These are phyloP conservation scores for Thymelicus sylvestris DNA, from an alignment of 2,888 invertebrate species.

Conservation along the genomic window DNA sequence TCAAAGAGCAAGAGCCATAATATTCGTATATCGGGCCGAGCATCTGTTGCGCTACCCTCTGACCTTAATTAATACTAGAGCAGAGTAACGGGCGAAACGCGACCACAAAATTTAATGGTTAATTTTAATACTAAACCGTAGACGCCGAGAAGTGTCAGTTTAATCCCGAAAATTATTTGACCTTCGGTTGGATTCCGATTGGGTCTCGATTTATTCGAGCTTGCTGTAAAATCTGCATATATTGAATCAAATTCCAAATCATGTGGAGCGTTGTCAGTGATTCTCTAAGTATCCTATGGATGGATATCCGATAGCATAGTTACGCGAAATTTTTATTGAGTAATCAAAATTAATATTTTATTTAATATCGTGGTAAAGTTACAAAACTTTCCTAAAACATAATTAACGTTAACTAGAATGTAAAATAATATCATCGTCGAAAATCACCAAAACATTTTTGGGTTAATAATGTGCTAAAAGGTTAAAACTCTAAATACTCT, in stretches of 20 bases:
- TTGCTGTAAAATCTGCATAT: neutral
- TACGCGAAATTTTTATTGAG: too few relatives aligned
- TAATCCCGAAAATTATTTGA: constrained; percentile 1
- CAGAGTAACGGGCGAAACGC: constrained; percentile 66
- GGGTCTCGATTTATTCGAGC: neutral
- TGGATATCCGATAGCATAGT: too few relatives aligned
- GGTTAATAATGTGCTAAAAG: too few relatives aligned
- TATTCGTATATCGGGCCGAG: constrained; percentile 58
- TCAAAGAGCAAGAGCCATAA: constrained; percentile 47
- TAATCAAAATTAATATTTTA: too few relatives aligned
- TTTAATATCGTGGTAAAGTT: too few relatives aligned
- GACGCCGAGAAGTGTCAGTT: neutral
- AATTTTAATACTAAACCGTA: constrained; percentile 47
- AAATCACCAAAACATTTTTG: too few relatives aligned
- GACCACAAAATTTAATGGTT: constrained; percentile 64
- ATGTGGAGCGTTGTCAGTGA: neutral
- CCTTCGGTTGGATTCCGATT: neutral
- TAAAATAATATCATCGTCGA: too few relatives aligned
- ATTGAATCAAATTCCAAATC: too few relatives aligned
- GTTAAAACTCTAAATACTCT: too few relatives aligned
- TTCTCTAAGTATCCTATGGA: neutral
- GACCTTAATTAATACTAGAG: constrained; percentile 75
- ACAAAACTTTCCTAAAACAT: too few relatives aligned
- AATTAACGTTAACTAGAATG: too few relatives aligned
- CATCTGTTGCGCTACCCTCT: constrained; percentile 65